Evolutionary conservation across 2,113 vertebrate genomes (phyloP).

Genomic region (Picathartes gymnocephalus): DNA sequence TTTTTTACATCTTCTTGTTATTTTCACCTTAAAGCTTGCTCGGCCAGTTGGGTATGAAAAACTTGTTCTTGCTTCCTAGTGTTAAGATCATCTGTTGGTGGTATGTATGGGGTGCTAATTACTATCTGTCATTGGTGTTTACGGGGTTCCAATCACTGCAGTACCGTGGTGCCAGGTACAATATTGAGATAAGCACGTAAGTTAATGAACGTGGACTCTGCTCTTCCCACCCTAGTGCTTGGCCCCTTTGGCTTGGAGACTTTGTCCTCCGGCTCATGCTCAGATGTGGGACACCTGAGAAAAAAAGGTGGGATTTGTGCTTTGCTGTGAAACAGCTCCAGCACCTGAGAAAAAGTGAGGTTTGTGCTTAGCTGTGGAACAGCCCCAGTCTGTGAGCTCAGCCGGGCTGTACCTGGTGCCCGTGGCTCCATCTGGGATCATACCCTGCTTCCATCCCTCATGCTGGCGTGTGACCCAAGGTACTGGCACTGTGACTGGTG

Average conservation of each 20-base stretch:
- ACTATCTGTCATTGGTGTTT: conserved; percentile 18
- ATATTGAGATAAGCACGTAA: conserved; percentile 31
- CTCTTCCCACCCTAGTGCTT: background rate
- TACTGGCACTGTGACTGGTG: rapidly evolving
- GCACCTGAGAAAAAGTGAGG: background rate
- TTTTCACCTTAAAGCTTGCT: conserved; percentile 8
- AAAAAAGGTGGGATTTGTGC: background rate
- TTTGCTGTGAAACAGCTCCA: background rate
- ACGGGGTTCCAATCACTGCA: background rate
- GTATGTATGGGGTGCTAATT: conserved; percentile 13
- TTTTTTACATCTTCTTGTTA: background rate
- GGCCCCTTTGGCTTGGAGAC: background rate
- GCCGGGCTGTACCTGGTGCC: background rate
- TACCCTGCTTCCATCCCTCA: background rate
- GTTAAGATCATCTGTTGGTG: background rate
- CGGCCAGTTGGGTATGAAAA: conserved; percentile 13
- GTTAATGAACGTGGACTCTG: background rate
- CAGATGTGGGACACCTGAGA: background rate
- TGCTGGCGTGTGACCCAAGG: rapidly evolving
- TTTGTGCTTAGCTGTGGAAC: background rate
- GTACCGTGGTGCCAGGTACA: background rate
- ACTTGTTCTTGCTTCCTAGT: background rate
- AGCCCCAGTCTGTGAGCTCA: background rate
- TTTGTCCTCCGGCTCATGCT: background rate
- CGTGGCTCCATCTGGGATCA: rapidly evolving